Conservation (phyloP, 2,113 vertebrate genomes). For the Turdus rufiventris region DNA sequence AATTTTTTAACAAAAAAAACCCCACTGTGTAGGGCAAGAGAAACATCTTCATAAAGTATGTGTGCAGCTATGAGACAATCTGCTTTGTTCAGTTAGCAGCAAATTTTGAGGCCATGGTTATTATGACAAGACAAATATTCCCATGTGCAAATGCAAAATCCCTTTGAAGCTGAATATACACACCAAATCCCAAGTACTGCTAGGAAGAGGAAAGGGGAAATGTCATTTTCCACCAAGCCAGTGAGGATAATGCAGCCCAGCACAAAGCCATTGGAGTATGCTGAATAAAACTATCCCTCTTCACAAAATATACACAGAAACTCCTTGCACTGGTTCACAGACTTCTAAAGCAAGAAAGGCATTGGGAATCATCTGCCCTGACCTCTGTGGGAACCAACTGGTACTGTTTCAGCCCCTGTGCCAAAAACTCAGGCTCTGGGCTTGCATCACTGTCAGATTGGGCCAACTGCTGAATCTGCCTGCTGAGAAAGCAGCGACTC, state of each 20-base stretch:
- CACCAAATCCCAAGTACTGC: neutral
- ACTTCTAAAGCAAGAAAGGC: neutral
- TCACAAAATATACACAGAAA: neutral
- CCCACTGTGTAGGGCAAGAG: neutral
- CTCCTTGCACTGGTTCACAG: fast-evolving
- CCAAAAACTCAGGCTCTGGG: neutral
- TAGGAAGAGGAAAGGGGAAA: neutral
- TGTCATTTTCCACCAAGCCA: neutral
- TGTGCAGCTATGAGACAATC: neutral
- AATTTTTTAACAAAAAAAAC: neutral
- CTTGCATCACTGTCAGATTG: fast-evolving
- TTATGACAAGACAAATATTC: neutral
- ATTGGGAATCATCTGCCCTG: neutral
- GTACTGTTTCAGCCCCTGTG: neutral
- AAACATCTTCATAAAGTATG: neutral
- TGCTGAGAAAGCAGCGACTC: neutral
- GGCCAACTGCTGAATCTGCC: neutral
- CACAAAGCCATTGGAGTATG: neutral
- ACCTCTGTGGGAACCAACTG: neutral
- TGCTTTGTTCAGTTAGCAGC: neutral
- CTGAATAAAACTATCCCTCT: neutral
- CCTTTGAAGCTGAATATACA: neutral
- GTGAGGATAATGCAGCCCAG: neutral
- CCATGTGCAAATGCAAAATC: neutral
- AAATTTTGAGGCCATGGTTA: neutral